These are phyloP conservation scores for Atrichornis clamosus DNA, from an alignment of 2,113 vertebrate genomes.

Conservation along the genomic window DNA sequence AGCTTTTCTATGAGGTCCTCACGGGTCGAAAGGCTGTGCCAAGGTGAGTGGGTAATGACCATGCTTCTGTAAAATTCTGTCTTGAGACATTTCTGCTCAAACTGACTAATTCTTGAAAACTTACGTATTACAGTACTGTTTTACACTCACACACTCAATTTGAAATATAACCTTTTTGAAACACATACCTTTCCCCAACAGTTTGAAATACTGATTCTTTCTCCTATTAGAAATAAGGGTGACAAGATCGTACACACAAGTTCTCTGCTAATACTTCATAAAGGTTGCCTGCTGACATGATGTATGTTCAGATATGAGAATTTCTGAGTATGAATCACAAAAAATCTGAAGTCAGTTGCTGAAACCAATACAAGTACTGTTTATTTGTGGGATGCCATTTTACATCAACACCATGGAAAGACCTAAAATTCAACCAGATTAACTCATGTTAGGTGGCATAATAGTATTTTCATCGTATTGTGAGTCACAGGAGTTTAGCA, in stretches of 20 bases:
- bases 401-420: constrained; percentile 67
- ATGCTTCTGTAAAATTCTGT: background rate
- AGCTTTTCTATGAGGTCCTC: background rate
- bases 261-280: background rate
- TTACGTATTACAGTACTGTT: background rate
- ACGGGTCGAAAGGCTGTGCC: background rate
- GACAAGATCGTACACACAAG: background rate
- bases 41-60: background rate
- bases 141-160: background rate
- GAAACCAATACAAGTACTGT: constrained; percentile 76
- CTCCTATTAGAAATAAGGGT: background rate
- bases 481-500: constrained; percentile 63
- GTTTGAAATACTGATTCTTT: background rate
- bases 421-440: constrained; percentile 62
- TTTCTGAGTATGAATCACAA: constrained; percentile 13
- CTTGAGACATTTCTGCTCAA: background rate
- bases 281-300: background rate
- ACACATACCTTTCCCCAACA: background rate
- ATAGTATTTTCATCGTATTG: constrained; percentile 39
- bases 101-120: background rate
- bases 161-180: background rate
- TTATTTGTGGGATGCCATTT: constrained; percentile 74
- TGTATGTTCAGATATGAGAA: background rate
- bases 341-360: constrained; percentile 55
- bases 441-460: constrained; percentile 45